Conservation (phyloP, 2,113 vertebrate genomes). For the Macheiramphus alcinus region DNA sequence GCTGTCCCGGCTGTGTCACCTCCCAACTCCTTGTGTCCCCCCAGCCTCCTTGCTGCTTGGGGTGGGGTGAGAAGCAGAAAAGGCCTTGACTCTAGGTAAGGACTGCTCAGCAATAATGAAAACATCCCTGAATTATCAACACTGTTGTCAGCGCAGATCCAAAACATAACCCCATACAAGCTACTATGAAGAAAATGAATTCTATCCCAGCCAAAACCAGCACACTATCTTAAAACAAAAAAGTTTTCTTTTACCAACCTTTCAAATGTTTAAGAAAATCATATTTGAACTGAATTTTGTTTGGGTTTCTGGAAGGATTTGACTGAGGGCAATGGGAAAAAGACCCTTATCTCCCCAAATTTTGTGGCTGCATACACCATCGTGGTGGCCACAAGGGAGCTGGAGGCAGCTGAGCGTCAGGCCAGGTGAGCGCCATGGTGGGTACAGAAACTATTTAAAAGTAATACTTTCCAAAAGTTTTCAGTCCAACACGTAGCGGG, state of each 20-base stretch:
- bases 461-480: not conserved
- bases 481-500: not conserved
- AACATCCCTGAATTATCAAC: no score
- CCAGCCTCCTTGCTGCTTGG: no score
- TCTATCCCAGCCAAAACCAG: no score
- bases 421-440: not conserved
- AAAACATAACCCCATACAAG: no score
- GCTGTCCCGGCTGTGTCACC: no score
- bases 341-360: not conserved
- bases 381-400: fast-evolving
- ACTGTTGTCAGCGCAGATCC: no score
- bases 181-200: no score
- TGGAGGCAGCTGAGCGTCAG: not conserved
- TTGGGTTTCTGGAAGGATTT: not conserved
- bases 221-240: not conserved
- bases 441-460: not conserved
- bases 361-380: not conserved
- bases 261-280: not conserved
- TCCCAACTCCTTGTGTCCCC: no score
- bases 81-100: no score
- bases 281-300: not conserved
- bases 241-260: not conserved
- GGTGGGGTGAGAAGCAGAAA: no score
- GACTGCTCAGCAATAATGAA: no score
- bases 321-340: not conserved